Percentiles rank a stretch among this genome's conserved stretches.
Evolutionary conservation across 2,888 invertebrate species (phyloP).

Genomic region (Drosophila dives): DNA sequence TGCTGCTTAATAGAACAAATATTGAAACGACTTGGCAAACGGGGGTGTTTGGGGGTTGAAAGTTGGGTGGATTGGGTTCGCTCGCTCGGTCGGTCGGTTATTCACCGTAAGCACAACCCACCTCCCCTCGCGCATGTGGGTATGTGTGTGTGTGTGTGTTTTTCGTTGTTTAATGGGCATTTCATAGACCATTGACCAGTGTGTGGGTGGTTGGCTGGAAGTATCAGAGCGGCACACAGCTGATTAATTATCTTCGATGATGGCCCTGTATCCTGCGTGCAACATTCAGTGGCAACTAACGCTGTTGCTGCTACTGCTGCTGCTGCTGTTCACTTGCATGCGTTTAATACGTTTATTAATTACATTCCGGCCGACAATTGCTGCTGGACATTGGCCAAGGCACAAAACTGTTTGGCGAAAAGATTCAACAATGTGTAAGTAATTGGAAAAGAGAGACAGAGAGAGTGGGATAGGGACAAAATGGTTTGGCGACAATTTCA

Average conservation of each 20-base stretch:
- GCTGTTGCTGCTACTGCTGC: constrained; percentile 7
- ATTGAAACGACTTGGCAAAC: constrained; percentile 61
- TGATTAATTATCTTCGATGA: constrained; percentile 71
- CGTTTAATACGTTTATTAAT: constrained; percentile 79
- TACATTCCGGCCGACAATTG: constrained; percentile 70
- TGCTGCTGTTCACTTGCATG: constrained; percentile 68
- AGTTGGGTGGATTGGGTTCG: constrained; percentile 10
- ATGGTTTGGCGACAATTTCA: constrained; percentile 56
- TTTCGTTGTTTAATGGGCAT: constrained; percentile 69
- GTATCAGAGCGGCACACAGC: constrained; percentile 48
- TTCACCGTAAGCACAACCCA: constrained; percentile 2
- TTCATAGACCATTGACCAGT: constrained; percentile 79
- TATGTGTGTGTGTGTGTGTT: constrained; percentile 8
- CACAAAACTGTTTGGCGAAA: constrained; percentile 62
- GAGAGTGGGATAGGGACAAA: constrained; percentile 1
- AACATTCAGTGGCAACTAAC: constrained; percentile 6
- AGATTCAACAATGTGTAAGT: constrained; percentile 78
- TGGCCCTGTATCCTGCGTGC: constrained; percentile 30
- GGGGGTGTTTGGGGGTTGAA: constrained; percentile 24
- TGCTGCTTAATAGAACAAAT: constrained; percentile 75
- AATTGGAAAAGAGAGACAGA: constrained; percentile 46
- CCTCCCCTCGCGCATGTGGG: background rate
- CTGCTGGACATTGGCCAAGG: constrained; percentile 51
- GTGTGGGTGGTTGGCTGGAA: constrained; percentile 21
- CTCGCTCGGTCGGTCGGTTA: constrained; percentile 9